Conservation (phyloP, 2,888 invertebrate genomes). For the Metalampra italica region DNA sequence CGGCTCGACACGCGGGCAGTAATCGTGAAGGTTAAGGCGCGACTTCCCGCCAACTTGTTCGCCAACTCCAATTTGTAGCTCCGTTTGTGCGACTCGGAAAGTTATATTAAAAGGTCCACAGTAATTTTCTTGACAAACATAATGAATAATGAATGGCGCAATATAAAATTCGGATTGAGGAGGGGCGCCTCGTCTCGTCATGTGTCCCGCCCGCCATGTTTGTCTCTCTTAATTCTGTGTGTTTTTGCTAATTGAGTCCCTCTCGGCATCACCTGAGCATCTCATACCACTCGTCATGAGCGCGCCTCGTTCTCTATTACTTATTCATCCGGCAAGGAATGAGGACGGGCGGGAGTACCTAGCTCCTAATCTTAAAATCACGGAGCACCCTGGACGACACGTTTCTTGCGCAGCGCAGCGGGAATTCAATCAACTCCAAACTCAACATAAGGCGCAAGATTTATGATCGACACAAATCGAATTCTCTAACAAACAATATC, state of each 20-base stretch:
- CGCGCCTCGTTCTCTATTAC: conserved; percentile 49
- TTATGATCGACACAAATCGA: conserved; percentile 78
- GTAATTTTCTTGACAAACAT: conserved; percentile 75
- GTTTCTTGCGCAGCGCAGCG: conserved; percentile 48
- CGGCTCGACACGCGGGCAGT: conserved; percentile 48
- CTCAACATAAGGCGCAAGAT: conserved; percentile 77
- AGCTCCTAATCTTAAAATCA: conserved; percentile 10
- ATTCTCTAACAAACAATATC: conserved; percentile 78
- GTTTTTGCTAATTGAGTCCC: conserved; percentile 75
- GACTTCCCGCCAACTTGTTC: conserved; percentile 55
- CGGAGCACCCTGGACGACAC: conserved; percentile 14
- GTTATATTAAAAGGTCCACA: conserved; percentile 78
- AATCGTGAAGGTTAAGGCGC: conserved; percentile 61
- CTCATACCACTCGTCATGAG: conserved; percentile 24
- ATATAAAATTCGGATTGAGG: conserved; percentile 76
- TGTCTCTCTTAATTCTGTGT: conserved; percentile 74
- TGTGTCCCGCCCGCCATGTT: conserved; percentile 66
- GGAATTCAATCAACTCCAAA: conserved; percentile 72
- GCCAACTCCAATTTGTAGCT: conserved; percentile 66
- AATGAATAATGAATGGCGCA: conserved; percentile 71
- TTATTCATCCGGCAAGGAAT: conserved; percentile 53
- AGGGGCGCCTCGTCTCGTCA: conserved; percentile 55
- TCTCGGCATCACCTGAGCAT: conserved; percentile 54
- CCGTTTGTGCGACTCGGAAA: conserved; percentile 60
- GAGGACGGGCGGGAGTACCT: conserved; percentile 46